Base-by-base conservation (phyloP, 2,888 invertebrate genomes). In the Tanytarsus gracilentus region DNA sequence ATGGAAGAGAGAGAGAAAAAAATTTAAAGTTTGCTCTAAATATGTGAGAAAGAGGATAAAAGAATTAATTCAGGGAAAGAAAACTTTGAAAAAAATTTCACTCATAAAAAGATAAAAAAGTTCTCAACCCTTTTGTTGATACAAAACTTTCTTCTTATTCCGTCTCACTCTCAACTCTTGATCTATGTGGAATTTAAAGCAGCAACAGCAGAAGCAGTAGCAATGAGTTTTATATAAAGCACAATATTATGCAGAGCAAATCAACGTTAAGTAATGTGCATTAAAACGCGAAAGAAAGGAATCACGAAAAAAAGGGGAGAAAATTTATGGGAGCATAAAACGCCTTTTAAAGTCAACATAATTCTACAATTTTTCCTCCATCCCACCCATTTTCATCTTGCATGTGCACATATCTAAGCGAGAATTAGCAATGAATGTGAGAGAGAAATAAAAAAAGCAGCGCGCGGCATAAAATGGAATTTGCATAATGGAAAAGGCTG, bases 191-290 rank as follows among this genome's bases (percentile, higher is more conserved):
- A 44, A 23, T 44, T 44, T 44, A 44, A 44, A 44, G 44, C 44
- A 44, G 44, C 21, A n/a, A n/a, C n/a, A n/a, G n/a, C n/a, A n/a
- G n/a, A n/a, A n/a, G n/a, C n/a, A n/a, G n/a, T n/a, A n/a, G n/a
- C n/a, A n/a, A n/a, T n/a, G n/a, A n/a, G n/a, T n/a, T n/a, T n/a
- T 16, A 14, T 36, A 36, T 36, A 36, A 44, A 9, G 16, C 44
- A 11, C 18, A 23, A 44, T 44, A 44, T 44, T 44, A 44, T 44
- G 44, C 44, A 44, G 21, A 44, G 23, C 44, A 44, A 44, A 44
- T 44, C 44, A 44, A 44, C 44, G 44, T 44, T 44, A 44, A 44
- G 44, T 44, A 44, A 44, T 44, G 21, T 44, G 44, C 44, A 44
- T 44, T 44, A 44, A 23, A 23, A 9, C 9, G n/a, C 9, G 18